phyloP scores from a whole-genome alignment of 1,140 invertebrate species.

The Drosophila navojoa region DNA sequence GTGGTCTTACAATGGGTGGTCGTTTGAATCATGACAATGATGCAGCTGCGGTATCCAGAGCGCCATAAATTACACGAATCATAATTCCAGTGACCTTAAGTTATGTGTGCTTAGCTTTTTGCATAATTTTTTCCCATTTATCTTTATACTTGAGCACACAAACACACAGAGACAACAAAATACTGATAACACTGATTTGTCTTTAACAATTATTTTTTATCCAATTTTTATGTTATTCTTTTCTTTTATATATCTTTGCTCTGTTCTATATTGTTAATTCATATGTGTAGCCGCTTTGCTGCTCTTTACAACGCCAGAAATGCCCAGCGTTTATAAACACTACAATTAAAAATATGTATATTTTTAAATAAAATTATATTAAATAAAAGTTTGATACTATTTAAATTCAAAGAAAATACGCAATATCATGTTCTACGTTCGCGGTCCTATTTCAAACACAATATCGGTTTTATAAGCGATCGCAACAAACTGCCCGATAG shows the following conservation, averaged over 20 bases:
- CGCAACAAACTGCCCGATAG: neutral
- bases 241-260: conserved; percentile 52
- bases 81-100: conserved; percentile 38
- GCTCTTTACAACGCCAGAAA: conserved; percentile 30
- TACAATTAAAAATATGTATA: conserved; percentile 68
- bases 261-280: conserved; percentile 65
- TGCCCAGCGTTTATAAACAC: conserved; percentile 57
- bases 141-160: conserved; percentile 2
- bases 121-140: conserved; percentile 11
- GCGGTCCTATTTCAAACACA: neutral
- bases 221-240: conserved; percentile 58
- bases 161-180: conserved; percentile 19
- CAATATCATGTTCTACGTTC: neutral
- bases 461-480: neutral
- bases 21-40: conserved; percentile 51
- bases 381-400: conserved; percentile 11
- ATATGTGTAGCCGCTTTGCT: conserved; percentile 58
- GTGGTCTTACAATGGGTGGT: conserved; percentile 43
- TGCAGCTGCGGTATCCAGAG: conserved; percentile 43
- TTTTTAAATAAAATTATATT: conserved; percentile 63
- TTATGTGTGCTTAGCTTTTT: conserved; percentile 25
- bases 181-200: conserved; percentile 24
- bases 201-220: conserved; percentile 44
- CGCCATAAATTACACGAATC: conserved; percentile 36
- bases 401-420: neutral